Evolutionary conservation across 2,888 invertebrate species (phyloP).

Genomic region (Heliconius aoede): DNA sequence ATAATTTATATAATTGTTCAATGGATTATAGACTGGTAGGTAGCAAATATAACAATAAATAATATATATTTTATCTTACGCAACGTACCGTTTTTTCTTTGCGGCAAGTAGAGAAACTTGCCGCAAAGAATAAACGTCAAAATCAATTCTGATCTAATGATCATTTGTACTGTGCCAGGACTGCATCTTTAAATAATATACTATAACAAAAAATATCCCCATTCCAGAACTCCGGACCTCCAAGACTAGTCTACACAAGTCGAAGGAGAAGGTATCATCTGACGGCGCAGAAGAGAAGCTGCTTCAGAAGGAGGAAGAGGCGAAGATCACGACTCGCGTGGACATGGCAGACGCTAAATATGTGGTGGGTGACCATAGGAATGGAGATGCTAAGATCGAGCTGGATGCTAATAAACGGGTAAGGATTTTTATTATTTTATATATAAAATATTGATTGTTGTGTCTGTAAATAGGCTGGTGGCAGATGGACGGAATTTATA

Average conservation of each 20-base stretch:
- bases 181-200: too few relatives aligned
- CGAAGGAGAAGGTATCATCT: conserved; percentile 75
- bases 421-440: neutral
- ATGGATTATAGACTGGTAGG: neutral
- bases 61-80: too few relatives aligned
- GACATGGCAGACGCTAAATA: conserved; percentile 89
- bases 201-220: too few relatives aligned
- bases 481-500: too few relatives aligned
- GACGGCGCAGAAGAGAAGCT: conserved; percentile 90
- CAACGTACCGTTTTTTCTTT: neutral
- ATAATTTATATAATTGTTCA: neutral
- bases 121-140: neutral
- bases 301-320: conserved; percentile 84
- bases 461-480: too few relatives aligned
- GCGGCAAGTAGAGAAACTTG: too few relatives aligned
- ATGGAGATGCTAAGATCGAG: conserved; percentile 95
- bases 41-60: too few relatives aligned
- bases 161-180: too few relatives aligned
- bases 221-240: conserved; percentile 65
- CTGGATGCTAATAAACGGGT: conserved; percentile 85
- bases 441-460: too few relatives aligned
- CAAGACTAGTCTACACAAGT: conserved; percentile 70
- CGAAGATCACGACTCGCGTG: conserved; percentile 82
- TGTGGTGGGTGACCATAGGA: conserved; percentile 88
- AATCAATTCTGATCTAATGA: too few relatives aligned